A percentile compares a stretch with the other conserved stretches of the same genome.
phyloP scores from a whole-genome alignment of 2,888 invertebrate genomes.

The Empis stercorea region DNA sequence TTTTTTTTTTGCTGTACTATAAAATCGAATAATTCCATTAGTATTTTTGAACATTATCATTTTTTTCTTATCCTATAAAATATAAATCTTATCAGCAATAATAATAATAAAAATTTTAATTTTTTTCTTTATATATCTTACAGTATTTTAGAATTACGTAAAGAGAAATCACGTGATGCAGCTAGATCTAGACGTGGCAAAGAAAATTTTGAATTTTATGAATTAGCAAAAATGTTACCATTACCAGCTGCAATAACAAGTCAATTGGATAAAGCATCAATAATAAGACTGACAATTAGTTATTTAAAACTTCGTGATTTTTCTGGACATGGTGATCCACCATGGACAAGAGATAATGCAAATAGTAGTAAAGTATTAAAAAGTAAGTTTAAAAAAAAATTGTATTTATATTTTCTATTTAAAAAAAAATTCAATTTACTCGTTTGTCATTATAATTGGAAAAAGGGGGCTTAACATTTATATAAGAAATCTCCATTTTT shows the following conservation, averaged over 20 bases:
- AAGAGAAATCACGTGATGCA: slow-evolving; percentile 88
- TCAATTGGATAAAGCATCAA: slow-evolving; percentile 90
- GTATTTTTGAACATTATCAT: no score
- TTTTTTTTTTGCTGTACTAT: no score
- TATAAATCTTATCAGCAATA: no score
- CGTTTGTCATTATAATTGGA: no score
- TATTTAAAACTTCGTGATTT: slow-evolving; percentile 91
- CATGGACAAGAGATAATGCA: slow-evolving; percentile 78
- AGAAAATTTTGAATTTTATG: slow-evolving; percentile 94
- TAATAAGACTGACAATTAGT: slow-evolving; percentile 90
- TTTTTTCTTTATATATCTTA: no score
- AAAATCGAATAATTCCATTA: no score
- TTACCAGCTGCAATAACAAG: slow-evolving; percentile 84
- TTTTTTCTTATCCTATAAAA: no score
- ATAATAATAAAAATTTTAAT: slow-evolving; percentile 17
- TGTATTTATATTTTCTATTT: no score
- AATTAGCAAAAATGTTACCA: slow-evolving; percentile 88
- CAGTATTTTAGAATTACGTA: slow-evolving; percentile 86
- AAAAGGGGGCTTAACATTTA: no score
- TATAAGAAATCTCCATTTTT: no score
- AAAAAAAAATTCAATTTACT: no score
- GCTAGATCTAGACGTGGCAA: slow-evolving; percentile 84
- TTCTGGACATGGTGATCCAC: slow-evolving; percentile 90
- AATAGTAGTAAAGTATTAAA: slow-evolving; percentile 68
- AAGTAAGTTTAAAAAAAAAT: slow-evolving; percentile 52